phyloP scores from a whole-genome alignment of 1,140 invertebrate genomes.

The Carposina sasakii region DNA sequence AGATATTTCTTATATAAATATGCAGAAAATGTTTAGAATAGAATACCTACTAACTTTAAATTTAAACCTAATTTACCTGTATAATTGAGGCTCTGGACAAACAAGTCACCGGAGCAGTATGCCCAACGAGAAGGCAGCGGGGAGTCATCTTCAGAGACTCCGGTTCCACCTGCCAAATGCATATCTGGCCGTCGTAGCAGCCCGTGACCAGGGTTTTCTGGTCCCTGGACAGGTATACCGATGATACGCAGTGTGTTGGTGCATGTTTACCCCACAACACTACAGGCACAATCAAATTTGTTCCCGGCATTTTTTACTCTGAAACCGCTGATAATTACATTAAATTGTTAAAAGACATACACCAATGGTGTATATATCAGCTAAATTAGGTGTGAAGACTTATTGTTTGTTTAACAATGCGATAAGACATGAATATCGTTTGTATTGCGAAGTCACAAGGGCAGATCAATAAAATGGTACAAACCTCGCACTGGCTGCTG shows the following conservation, averaged over 20 bases:
- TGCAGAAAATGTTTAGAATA: background rate
- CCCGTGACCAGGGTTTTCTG: conserved; percentile 95
- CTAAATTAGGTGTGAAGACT: conserved; percentile 30
- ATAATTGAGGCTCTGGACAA: conserved; percentile 84
- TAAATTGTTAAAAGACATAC: background rate
- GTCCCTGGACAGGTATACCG: conserved; percentile 92
- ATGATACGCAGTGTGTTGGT: conserved; percentile 97
- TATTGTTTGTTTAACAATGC: conserved; percentile 46
- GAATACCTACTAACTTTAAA: conserved; percentile 1
- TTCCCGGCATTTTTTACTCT: conserved; percentile 82
- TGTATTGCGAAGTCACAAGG: conserved; percentile 26
- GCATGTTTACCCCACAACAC: conserved; percentile 97
- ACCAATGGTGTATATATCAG: background rate
- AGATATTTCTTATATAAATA: no score
- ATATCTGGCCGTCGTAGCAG: conserved; percentile 98
- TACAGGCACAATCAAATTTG: conserved; percentile 95
- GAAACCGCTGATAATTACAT: conserved; percentile 13
- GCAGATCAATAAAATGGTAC: conserved; percentile 26
- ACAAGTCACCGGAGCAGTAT: conserved; percentile 94
- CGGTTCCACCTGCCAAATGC: conserved; percentile 93
- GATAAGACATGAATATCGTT: conserved; percentile 29
- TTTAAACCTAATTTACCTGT: conserved; percentile 70
- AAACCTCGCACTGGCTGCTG: conserved; percentile 23
- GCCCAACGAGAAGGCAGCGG: conserved; percentile 94
- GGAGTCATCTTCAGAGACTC: conserved; percentile 93